A percentile compares a stretch with the other conserved stretches of the same genome.
phyloP scores from a whole-genome alignment of 2,113 vertebrate genomes.

The Cyanistes caeruleus region DNA sequence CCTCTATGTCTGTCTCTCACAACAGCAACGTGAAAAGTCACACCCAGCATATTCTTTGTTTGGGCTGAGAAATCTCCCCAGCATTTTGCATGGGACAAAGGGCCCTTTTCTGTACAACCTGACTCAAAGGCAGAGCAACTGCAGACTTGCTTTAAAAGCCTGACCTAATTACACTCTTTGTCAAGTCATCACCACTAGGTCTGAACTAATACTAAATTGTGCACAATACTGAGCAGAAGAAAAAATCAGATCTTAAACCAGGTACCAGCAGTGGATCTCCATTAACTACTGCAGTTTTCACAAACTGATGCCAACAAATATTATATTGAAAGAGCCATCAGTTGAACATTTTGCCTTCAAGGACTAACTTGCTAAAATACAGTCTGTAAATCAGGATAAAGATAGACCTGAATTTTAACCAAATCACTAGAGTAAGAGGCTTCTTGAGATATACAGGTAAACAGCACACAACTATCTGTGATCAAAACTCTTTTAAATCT shows the following conservation, averaged over 20 bases:
- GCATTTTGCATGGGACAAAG: not conserved
- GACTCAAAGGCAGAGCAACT: not conserved
- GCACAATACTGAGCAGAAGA: not conserved
- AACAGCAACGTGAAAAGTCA: not conserved
- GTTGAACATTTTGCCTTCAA: not conserved
- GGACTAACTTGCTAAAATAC: conserved; percentile 14
- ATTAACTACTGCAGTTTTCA: not conserved
- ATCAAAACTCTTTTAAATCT: conserved; percentile 43
- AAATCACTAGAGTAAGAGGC: not conserved
- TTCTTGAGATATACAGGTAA: conserved; percentile 47
- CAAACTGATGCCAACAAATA: not conserved
- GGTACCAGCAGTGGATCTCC: not conserved
- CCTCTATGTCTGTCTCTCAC: not conserved
- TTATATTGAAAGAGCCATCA: not conserved
- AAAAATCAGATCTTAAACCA: not conserved
- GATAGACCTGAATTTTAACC: conserved; percentile 16
- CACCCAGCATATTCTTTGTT: not conserved
- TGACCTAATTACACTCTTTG: not conserved
- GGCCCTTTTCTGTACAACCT: not conserved
- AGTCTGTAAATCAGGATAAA: not conserved
- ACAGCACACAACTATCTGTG: conserved; percentile 5
- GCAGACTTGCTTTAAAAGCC: not conserved
- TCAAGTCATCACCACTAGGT: not conserved
- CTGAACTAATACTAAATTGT: not conserved
- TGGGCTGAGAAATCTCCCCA: not conserved